Base-by-base conservation (phyloP, 2,797 vertebrate species). In the Phrynocephalus forsythii region DNA sequence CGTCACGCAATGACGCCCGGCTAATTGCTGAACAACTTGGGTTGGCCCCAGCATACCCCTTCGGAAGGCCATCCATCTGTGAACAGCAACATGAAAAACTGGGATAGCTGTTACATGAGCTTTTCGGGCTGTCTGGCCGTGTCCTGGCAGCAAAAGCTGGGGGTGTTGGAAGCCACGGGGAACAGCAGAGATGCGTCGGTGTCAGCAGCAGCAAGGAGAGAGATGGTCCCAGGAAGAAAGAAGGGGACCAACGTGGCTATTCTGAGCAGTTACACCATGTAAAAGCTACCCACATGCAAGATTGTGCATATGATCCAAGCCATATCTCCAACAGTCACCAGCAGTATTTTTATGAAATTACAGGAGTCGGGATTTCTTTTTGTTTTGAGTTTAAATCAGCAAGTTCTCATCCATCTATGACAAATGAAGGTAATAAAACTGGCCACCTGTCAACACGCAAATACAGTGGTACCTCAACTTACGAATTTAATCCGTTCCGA, bases 391-490 rank as follows among this genome's bases (percentile, higher is more conserved):
- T 93, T 89, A 89, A 91, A 92, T 93, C 94, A 89, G 94, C 94
- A 56, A 91, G 92, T 84, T 81, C 89, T 95, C 83, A 90, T 93
- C 94, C 89, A 88, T 92, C 92, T 95, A 92, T 86, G 82, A 56
- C 52, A 56, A 56, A 56, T 56, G 52, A 56, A 56, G 52, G 52
- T 56, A 56, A 56, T 56, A 56, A 56, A 56, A 56, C 52, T 56
- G 52, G 2, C 8, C 52, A 56, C 9, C 52, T 56, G 52, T 44
- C 38, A 44, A 44, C 33, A 44, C 38, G 5, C 38, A 44, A 44
- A 44, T 44, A 44, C 38, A 44, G 38, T 44, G 38, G 38, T 44
- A 44, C 38, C 38, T 44, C 38, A 44, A 5, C 38, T 44, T 44
- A 44, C 38, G 38, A 44, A 44, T 44, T 2, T 44, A 44, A 44